These are phyloP conservation scores for Aphidius ervi DNA, from an alignment of 1,140 invertebrate genomes.

Conservation along the genomic window DNA sequence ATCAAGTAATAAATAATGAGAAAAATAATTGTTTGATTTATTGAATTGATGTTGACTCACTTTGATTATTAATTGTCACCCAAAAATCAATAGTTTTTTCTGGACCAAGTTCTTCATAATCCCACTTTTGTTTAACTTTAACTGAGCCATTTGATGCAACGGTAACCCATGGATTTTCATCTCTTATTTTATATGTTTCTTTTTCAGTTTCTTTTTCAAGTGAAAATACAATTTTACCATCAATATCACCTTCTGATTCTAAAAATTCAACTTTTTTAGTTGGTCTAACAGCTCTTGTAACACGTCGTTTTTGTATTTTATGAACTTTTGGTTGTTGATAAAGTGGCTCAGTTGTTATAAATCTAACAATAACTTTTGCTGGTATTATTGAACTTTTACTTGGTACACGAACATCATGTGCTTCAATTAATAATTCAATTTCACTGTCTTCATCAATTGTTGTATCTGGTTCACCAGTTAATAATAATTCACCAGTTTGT, in stretches of 20 bases:
- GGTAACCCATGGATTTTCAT: constrained; percentile 90
- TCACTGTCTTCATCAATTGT: constrained; percentile 59
- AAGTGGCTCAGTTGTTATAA: constrained; percentile 57
- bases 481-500: constrained; percentile 82
- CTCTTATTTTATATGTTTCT: constrained; percentile 89
- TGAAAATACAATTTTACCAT: constrained; percentile 83
- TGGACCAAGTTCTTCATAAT: constrained; percentile 91
- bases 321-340: constrained; percentile 52
- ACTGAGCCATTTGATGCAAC: constrained; percentile 88
- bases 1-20: neutral
- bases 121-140: constrained; percentile 92
- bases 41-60: constrained; percentile 48
- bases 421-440: constrained; percentile 67
- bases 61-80: constrained; percentile 88
- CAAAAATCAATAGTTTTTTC: constrained; percentile 96
- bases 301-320: constrained; percentile 70
- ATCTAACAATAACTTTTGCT: constrained; percentile 72
- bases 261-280: constrained; percentile 90
- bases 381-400: constrained; percentile 64
- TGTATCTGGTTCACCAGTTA: constrained; percentile 66
- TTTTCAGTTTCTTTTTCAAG: constrained; percentile 87
- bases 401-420: constrained; percentile 75
- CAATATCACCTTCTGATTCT: constrained; percentile 83
- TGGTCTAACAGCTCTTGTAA: constrained; percentile 81
- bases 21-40: neutral